These are phyloP conservation scores for Brachystomella parvula DNA, from an alignment of 1,140 invertebrate species.

Conservation along the genomic window DNA sequence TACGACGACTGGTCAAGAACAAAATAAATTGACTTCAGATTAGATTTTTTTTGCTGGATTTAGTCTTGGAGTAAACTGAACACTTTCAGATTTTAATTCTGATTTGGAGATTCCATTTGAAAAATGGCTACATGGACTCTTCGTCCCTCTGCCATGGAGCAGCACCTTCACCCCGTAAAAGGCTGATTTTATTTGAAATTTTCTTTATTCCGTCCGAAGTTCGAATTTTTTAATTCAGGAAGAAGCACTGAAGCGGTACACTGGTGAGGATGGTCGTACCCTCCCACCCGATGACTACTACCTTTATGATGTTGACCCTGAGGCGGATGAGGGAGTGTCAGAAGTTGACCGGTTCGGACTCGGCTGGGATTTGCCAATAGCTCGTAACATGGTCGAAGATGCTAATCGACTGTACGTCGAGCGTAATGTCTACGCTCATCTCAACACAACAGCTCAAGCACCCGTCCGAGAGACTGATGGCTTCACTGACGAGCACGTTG, in stretches of 20 bases:
- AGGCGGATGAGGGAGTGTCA: too few species aligned
- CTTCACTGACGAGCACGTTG: constrained; percentile 15
- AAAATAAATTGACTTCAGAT: too few species aligned
- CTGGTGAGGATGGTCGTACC: not conserved
- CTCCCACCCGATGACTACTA: constrained; percentile 1
- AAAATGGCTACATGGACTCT: not conserved
- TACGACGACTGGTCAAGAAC: too few species aligned
- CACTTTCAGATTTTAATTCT: too few species aligned
- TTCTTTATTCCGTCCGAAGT: too few species aligned
- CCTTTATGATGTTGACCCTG: not conserved
- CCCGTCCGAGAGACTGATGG: not conserved
- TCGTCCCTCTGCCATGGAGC: not conserved
- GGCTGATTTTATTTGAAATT: not conserved
- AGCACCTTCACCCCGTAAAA: not conserved
- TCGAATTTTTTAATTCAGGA: not conserved
- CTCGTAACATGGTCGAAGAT: not conserved
- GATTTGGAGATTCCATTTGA: too few species aligned
- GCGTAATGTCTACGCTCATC: not conserved
- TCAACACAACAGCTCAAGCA: not conserved
- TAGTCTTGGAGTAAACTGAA: too few species aligned
- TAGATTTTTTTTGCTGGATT: too few species aligned
- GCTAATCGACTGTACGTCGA: not conserved
- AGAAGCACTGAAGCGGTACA: not conserved
- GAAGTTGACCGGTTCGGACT: not conserved
- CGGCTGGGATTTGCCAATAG: not conserved